phyloP scores from a whole-genome alignment of 2,797 vertebrate genomes.

The Caiman crocodilus region DNA sequence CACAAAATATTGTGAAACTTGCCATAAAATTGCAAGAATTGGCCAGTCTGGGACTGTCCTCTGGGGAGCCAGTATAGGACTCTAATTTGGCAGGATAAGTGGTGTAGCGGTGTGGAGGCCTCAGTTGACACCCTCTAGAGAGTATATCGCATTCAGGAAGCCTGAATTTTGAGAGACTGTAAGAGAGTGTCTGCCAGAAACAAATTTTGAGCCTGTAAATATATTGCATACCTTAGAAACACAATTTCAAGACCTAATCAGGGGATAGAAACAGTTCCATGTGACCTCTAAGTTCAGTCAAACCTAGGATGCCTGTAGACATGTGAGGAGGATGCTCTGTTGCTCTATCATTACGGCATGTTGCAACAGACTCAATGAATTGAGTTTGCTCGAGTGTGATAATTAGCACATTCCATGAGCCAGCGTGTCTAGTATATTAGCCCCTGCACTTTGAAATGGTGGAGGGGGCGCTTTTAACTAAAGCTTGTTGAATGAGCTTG shows the following conservation, averaged over 20 bases:
- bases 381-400: no score
- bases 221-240: neutral
- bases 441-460: no score
- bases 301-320: neutral
- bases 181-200: neutral
- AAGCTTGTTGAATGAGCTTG: no score
- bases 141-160: neutral
- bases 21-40: neutral
- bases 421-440: no score
- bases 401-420: no score
- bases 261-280: neutral
- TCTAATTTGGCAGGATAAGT: constrained; percentile 55
- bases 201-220: neutral
- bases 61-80: neutral
- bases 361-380: no score
- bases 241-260: neutral
- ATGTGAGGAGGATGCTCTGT: no score
- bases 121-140: neutral
- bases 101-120: neutral
- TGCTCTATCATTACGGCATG: no score
- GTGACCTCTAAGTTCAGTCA: neutral
- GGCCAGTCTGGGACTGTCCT: neutral
- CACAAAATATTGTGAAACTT: neutral
- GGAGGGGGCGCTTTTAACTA: no score
- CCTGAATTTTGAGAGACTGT: constrained; percentile 25